Evolutionary conservation across 1,140 invertebrate species (phyloP).

Genomic region (Papilio aristodemus): DNA sequence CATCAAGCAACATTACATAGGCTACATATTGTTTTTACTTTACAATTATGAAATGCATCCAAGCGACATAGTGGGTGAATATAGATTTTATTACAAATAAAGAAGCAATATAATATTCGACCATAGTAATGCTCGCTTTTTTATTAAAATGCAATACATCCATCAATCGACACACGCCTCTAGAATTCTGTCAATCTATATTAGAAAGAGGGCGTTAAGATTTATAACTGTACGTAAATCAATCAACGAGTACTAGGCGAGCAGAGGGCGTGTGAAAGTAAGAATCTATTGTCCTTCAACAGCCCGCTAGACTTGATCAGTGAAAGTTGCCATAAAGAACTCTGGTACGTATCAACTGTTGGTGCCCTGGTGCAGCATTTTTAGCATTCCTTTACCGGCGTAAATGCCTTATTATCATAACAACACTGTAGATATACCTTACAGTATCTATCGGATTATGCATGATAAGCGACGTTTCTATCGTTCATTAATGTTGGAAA

Average conservation of each 20-base stretch:
- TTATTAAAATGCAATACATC: too few relatives aligned
- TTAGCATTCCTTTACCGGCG: slow-evolving; percentile 5
- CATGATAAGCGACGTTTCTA: background rate
- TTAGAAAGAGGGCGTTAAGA: too few relatives aligned
- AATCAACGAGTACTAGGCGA: slow-evolving; percentile 37
- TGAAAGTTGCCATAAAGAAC: slow-evolving; percentile 52
- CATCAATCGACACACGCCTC: too few relatives aligned
- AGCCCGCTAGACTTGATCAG: slow-evolving; percentile 51
- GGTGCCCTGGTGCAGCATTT: slow-evolving; percentile 20
- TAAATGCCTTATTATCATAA: background rate
- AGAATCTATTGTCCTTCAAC: slow-evolving; percentile 61
- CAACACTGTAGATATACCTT: background rate
- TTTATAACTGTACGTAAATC: slow-evolving; percentile 7
- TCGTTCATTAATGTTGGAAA: background rate
- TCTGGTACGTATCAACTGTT: slow-evolving; percentile 12
- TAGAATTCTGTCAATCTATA: too few relatives aligned
- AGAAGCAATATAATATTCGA: too few relatives aligned
- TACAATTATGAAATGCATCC: too few relatives aligned
- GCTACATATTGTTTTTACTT: too few relatives aligned
- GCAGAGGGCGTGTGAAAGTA: slow-evolving; percentile 54
- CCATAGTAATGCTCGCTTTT: too few relatives aligned
- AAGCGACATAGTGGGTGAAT: too few relatives aligned
- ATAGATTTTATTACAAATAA: too few relatives aligned
- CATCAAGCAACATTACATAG: too few relatives aligned
- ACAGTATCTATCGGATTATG: background rate